Evolutionary conservation across 1,140 invertebrate genomes (phyloP).

Genomic region (Philotrypesis tridentata): DNA sequence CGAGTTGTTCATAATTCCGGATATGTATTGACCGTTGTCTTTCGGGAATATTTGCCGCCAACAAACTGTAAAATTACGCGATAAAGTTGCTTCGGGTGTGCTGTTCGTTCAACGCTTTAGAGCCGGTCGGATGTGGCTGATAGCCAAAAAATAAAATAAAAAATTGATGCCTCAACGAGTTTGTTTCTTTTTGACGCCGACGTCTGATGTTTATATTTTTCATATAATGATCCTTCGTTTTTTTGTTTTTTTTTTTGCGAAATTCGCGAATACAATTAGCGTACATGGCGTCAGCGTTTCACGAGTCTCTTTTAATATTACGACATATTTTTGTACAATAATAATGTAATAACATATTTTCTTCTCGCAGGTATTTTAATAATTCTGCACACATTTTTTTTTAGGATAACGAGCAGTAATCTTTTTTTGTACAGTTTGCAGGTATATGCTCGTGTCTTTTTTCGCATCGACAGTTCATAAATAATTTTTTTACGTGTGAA

Average conservation of each 20-base stretch:
- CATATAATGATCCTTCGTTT: neutral
- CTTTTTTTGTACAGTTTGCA: too few species aligned
- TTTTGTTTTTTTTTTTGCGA: neutral
- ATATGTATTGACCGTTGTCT: neutral
- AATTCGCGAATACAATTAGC: neutral
- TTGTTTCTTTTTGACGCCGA: neutral
- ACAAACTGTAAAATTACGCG: neutral
- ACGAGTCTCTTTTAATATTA: neutral
- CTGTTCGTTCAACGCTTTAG: neutral
- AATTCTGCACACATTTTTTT: too few species aligned
- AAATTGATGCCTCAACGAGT: neutral
- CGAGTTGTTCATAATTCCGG: conserved; percentile 7
- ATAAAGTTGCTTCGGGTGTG: neutral
- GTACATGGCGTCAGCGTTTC: neutral
- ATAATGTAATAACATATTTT: neutral
- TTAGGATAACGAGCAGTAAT: too few species aligned
- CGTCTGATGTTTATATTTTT: neutral
- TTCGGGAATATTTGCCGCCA: neutral
- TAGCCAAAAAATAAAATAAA: conserved; percentile 7
- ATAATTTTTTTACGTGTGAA: too few species aligned
- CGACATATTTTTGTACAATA: neutral
- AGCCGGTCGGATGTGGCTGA: neutral
- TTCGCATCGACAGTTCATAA: too few species aligned
- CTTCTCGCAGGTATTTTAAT: neutral
- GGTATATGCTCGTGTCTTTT: too few species aligned